Evolutionary conservation across 2,113 vertebrate genomes (phyloP).

Genomic region (Morphnarchus princeps): DNA sequence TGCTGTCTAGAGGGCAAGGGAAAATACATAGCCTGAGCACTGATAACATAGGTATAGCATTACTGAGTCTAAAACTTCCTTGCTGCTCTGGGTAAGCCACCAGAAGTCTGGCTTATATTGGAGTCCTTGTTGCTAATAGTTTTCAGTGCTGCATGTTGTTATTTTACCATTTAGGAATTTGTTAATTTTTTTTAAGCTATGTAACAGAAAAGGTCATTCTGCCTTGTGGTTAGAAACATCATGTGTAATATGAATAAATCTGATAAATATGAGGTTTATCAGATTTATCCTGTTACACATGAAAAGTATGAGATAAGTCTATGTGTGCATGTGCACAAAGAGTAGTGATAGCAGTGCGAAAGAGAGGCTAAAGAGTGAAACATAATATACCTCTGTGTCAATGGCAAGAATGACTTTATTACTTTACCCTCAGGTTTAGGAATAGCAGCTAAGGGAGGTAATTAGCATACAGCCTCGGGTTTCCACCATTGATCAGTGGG

Average conservation of each 20-base stretch:
- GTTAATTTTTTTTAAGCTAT: not conserved
- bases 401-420: not conserved
- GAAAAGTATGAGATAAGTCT: not conserved
- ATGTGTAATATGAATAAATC: not conserved
- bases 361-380: not conserved
- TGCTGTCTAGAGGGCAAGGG: not conserved
- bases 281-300: not conserved
- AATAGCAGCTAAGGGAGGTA: not conserved
- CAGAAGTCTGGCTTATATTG: not conserved
- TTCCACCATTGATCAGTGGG: not conserved
- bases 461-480: not conserved
- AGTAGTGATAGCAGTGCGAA: not conserved
- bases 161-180: not conserved
- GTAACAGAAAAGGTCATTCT: not conserved
- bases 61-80: not conserved
- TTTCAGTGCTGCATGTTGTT: not conserved
- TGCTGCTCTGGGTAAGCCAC: not conserved
- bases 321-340: not conserved
- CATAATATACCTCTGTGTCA: not conserved
- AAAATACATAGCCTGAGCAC: not conserved
- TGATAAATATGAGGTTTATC: not conserved
- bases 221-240: not conserved
- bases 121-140: not conserved
- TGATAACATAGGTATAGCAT: not conserved
- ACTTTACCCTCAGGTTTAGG: not conserved